Evolutionary conservation across 2,797 vertebrate genomes (phyloP).

Genomic region (Myiotriccus ornatus): DNA sequence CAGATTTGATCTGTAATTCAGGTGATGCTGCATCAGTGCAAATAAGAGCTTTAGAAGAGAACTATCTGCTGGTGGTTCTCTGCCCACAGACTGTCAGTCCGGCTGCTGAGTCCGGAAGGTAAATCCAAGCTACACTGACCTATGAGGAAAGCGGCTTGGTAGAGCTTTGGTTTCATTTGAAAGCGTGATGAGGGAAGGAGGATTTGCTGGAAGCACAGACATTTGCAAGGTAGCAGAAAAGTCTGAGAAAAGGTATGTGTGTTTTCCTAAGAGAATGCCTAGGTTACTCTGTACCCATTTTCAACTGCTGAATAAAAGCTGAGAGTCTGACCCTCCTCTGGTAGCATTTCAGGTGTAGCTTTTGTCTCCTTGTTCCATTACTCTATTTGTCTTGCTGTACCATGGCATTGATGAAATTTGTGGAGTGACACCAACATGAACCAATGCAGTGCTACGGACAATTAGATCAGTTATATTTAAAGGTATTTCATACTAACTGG

Average conservation of each 20-base stretch:
- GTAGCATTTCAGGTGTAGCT: background rate
- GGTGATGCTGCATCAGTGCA: background rate
- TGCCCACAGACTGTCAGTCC: background rate
- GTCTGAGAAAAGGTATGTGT: background rate
- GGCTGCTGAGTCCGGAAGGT: background rate
- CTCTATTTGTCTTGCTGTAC: background rate
- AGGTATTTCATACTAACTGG: background rate
- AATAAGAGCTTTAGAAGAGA: background rate
- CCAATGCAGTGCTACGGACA: background rate
- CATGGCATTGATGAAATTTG: fast-evolving
- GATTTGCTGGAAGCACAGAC: background rate
- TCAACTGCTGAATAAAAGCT: background rate
- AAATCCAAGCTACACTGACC: background rate
- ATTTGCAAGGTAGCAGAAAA: background rate
- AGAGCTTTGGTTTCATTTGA: background rate
- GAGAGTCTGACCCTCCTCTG: background rate
- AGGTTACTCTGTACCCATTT: background rate
- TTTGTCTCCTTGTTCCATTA: background rate
- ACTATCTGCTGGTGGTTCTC: background rate
- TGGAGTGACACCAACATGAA: background rate
- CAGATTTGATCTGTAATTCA: background rate
- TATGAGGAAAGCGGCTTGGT: background rate
- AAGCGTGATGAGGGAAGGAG: background rate
- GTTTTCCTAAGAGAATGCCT: background rate
- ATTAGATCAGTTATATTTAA: background rate